A percentile compares a stretch with the other conserved stretches of the same genome.
These are phyloP conservation scores for Saguinus imperator DNA, from an alignment of 2,113 vertebrate genomes.

Conservation along the genomic window DNA sequence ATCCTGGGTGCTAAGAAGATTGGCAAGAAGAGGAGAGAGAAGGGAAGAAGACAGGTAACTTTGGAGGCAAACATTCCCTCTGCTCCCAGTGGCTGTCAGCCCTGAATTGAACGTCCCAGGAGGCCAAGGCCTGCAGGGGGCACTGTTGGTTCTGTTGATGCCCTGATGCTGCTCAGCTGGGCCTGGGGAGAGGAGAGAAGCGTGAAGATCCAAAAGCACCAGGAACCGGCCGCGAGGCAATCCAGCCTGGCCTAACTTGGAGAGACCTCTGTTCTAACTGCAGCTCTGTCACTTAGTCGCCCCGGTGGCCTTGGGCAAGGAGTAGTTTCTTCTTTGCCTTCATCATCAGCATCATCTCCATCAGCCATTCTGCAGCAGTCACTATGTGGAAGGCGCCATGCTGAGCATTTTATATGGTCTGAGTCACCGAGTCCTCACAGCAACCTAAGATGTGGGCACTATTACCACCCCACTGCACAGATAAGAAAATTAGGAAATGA, in stretches of 20 bases:
- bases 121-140: background rate
- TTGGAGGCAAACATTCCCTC: rapidly evolving
- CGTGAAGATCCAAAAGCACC: rapidly evolving
- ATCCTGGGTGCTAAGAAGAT: background rate
- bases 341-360: rapidly evolving
- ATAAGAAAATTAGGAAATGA: rapidly evolving
- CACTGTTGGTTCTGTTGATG: background rate
- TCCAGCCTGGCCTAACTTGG: background rate
- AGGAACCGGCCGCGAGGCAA: background rate
- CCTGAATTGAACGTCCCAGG: background rate
- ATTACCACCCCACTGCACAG: too few relatives aligned
- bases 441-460: background rate
- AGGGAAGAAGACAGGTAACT: background rate
- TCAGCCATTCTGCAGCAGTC: rapidly evolving
- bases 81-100: background rate
- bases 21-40: background rate
- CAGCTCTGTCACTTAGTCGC: too few relatives aligned
- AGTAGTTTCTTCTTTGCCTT: background rate
- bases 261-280: background rate
- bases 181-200: background rate
- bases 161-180: too few relatives aligned
- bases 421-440: background rate
- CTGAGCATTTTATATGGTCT: background rate
- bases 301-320: background rate
- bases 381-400: background rate